Evolutionary conservation across 2,797 vertebrate genomes (phyloP).

Genomic region (Etheostoma nigrum): DNA sequence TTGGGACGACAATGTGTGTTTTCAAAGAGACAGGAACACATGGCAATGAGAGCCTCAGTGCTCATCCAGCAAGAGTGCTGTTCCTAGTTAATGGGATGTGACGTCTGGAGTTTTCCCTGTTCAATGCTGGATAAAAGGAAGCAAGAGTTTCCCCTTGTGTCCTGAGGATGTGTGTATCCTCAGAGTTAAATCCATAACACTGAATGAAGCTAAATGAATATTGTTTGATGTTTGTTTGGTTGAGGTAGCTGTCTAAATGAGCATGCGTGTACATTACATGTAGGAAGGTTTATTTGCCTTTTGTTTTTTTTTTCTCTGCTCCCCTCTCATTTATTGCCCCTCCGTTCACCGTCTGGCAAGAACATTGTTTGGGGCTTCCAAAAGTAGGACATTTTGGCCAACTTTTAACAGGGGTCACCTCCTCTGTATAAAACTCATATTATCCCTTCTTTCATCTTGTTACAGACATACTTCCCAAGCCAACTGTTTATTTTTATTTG

Average conservation of each 20-base stretch:
- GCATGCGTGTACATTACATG: conserved; percentile 28
- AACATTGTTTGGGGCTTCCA: conserved; percentile 66
- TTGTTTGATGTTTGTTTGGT: conserved; percentile 34
- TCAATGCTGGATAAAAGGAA: conserved; percentile 32
- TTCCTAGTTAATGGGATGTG: conserved; percentile 62
- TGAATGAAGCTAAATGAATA: conserved; percentile 30
- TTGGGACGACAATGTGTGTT: conserved; percentile 43
- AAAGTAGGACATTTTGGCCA: conserved; percentile 66
- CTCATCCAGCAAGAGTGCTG: conserved; percentile 46
- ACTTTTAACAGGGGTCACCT: conserved; percentile 75
- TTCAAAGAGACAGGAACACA: conserved; percentile 63
- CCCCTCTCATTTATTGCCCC: conserved; percentile 65
- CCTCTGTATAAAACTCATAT: conserved; percentile 74
- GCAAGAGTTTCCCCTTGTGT: conserved; percentile 45
- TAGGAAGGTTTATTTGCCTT: conserved; percentile 57
- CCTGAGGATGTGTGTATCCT: conserved; percentile 34
- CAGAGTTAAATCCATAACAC: background rate
- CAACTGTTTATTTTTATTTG: conserved; percentile 79
- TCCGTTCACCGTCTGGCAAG: conserved; percentile 71
- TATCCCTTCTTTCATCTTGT: conserved; percentile 72
- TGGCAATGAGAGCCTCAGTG: conserved; percentile 32
- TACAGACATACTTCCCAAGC: conserved; percentile 62
- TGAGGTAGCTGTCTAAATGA: conserved; percentile 48
- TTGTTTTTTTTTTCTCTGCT: conserved; percentile 47
- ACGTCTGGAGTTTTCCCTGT: conserved; percentile 55